These are phyloP conservation scores for Urosaurus nigricauda DNA, from an alignment of 2,797 vertebrate genomes.

Conservation along the genomic window DNA sequence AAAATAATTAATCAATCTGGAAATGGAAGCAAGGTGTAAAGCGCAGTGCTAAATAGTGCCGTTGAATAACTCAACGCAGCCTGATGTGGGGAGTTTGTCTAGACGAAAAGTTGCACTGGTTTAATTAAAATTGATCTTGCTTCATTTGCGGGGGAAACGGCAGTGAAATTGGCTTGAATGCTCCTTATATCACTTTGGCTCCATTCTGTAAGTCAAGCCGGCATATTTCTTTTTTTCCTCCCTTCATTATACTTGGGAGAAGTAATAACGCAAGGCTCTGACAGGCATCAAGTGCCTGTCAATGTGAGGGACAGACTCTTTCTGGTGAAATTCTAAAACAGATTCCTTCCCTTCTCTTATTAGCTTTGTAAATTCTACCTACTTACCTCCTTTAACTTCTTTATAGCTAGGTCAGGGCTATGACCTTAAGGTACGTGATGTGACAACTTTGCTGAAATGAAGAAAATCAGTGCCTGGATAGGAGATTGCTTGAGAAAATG, in stretches of 20 bases:
- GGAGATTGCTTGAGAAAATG: neutral
- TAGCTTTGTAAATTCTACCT: neutral
- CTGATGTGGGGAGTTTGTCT: conserved; percentile 27
- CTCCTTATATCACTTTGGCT: conserved; percentile 51
- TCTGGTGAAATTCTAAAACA: neutral
- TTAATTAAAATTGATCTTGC: conserved; percentile 45
- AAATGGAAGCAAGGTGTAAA: conserved; percentile 26
- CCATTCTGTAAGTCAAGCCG: conserved; percentile 52
- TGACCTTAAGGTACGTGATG: neutral
- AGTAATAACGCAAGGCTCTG: neutral
- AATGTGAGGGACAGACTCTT: neutral
- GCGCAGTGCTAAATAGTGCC: neutral
- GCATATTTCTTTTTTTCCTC: conserved; percentile 38
- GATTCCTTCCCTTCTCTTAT: too few species aligned
- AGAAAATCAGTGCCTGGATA: neutral
- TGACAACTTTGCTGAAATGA: neutral
- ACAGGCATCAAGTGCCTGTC: neutral
- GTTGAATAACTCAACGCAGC: conserved; percentile 1
- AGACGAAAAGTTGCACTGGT: conserved; percentile 2
- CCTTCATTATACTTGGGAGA: neutral
- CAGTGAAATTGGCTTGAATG: neutral
- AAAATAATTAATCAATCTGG: neutral
- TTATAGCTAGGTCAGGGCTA: neutral
- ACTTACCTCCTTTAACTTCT: neutral
- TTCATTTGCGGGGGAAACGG: neutral